These are phyloP conservation scores for Onychorhynchus coronatus DNA, from an alignment of 2,113 vertebrate genomes.

Conservation along the genomic window DNA sequence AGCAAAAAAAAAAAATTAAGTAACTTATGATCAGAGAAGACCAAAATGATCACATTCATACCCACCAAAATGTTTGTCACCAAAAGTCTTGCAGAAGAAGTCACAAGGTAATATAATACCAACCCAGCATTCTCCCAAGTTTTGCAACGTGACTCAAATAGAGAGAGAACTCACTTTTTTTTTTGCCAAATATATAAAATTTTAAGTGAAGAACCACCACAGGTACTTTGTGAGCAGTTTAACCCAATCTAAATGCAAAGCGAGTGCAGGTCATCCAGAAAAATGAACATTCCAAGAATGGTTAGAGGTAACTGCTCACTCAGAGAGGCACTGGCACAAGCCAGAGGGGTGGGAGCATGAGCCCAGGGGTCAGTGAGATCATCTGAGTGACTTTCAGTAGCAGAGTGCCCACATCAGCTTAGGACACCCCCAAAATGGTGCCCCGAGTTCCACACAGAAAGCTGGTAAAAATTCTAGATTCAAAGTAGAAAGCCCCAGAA, in stretches of 20 bases:
- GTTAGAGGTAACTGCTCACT: neutral
- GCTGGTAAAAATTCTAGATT: neutral
- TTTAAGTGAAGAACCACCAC: neutral
- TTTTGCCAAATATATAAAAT: neutral
- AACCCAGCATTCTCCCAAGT: neutral
- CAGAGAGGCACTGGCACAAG: neutral
- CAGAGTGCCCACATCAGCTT: neutral
- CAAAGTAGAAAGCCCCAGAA: neutral
- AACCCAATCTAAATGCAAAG: neutral
- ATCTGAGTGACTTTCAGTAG: neutral
- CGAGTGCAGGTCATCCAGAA: neutral
- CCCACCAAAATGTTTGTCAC: neutral
- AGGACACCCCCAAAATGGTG: neutral
- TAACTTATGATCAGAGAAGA: neutral
- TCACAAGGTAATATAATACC: neutral
- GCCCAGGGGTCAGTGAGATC: neutral
- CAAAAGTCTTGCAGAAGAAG: neutral
- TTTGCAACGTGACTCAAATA: neutral
- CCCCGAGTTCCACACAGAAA: neutral
- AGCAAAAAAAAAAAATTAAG: neutral
- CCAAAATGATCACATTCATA: neutral
- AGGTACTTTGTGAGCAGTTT: neutral
- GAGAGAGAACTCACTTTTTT: rapidly evolving
- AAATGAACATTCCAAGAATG: neutral
- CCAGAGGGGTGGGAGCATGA: neutral